These are phyloP conservation scores for Ciconia nigra DNA, from an alignment of 2,797 vertebrate genomes.

Conservation along the genomic window DNA sequence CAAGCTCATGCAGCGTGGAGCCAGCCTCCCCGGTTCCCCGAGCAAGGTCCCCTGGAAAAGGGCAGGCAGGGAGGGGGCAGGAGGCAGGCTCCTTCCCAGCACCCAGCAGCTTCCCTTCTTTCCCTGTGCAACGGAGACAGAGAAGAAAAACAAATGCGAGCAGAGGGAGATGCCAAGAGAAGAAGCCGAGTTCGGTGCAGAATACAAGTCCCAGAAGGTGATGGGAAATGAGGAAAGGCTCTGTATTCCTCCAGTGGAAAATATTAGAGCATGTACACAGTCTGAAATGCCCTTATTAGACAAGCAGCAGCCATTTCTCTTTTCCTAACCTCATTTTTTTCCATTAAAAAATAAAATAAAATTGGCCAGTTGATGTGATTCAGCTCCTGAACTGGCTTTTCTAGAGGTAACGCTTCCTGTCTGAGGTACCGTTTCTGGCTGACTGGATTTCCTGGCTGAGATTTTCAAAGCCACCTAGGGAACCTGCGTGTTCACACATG, in stretches of 20 bases:
- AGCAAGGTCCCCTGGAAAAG: neutral
- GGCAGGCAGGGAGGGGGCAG: neutral
- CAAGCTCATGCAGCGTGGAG: rapidly evolving
- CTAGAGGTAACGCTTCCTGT: slow-evolving; percentile 22
- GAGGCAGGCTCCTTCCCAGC: neutral
- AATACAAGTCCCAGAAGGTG: neutral
- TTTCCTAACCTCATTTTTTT: slow-evolving; percentile 27
- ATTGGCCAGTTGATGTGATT: neutral
- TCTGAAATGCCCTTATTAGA: slow-evolving; percentile 3
- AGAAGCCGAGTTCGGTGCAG: neutral
- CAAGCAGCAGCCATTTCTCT: neutral
- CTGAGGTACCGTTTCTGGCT: slow-evolving; percentile 36
- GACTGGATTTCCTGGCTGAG: slow-evolving; percentile 39
- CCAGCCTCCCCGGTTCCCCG: rapidly evolving
- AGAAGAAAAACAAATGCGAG: neutral
- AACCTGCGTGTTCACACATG: neutral
- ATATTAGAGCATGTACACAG: neutral
- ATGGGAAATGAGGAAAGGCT: slow-evolving; percentile 2
- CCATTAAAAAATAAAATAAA: neutral
- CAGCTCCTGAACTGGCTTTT: slow-evolving; percentile 46
- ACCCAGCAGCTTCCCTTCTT: neutral
- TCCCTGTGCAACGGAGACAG: neutral
- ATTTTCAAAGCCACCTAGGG: slow-evolving; percentile 30
- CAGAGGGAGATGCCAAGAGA: neutral
- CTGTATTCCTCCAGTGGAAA: slow-evolving; percentile 35